Evolutionary conservation across 2,888 invertebrate species (phyloP).

Genomic region (Lomographa bimaculata): DNA sequence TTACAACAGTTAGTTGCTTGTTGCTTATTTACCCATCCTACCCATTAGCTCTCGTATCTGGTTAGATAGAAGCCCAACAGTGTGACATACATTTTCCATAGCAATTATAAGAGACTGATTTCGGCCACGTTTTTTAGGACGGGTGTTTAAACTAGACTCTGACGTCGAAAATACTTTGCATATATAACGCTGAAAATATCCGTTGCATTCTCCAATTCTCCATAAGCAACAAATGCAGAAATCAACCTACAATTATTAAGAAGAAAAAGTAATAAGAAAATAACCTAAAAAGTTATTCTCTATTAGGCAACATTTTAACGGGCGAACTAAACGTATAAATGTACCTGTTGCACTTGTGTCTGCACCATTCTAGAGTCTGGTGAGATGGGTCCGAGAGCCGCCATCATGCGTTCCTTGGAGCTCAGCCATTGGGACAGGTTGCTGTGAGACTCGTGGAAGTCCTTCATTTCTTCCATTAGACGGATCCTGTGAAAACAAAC

Average conservation of each 20-base stretch:
- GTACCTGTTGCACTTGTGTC: conserved; percentile 95
- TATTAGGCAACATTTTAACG: too few species aligned
- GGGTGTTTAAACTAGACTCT: background rate
- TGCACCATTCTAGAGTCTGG: conserved; percentile 98
- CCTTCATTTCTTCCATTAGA: conserved; percentile 93
- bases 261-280: too few species aligned
- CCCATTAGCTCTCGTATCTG: too few species aligned
- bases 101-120: conserved; percentile 15
- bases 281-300: too few species aligned
- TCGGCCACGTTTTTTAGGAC: background rate
- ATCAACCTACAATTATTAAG: too few species aligned
- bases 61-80: conserved; percentile 43
- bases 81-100: conserved; percentile 45
- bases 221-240: too few species aligned
- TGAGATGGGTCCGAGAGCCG: conserved; percentile 97
- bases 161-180: too few species aligned
- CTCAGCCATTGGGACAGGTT: conserved; percentile 93
- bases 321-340: too few species aligned
- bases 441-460: conserved; percentile 95
- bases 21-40: too few species aligned
- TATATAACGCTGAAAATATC: too few species aligned
- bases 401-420: conserved; percentile 97
- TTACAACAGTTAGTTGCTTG: too few species aligned
- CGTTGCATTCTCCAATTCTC: too few species aligned
- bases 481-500: conserved; percentile 84